Conservation (phyloP, 2,888 invertebrate genomes). For the Ichneumoninae sp. region DNA sequence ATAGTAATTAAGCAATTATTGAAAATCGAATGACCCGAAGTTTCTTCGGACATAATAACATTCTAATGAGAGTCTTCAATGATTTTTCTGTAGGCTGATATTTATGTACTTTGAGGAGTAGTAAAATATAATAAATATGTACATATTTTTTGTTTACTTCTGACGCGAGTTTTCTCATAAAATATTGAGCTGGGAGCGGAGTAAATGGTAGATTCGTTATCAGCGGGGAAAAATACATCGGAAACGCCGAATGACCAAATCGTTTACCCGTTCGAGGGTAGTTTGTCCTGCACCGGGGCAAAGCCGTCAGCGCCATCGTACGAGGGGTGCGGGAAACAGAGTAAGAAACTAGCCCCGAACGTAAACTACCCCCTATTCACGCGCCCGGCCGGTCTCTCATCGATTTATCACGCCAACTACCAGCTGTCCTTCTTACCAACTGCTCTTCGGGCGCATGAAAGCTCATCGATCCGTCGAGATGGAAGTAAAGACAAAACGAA, state of each 20-base stretch:
- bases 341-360: constrained; percentile 9
- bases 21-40: background rate
- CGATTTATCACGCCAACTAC: constrained; percentile 31
- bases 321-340: constrained; percentile 37
- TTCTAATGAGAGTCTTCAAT: background rate
- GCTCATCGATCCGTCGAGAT: constrained; percentile 21
- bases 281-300: background rate
- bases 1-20: constrained; percentile 30
- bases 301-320: constrained; percentile 41
- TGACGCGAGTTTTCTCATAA: no score
- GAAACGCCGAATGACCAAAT: background rate
- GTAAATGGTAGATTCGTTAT: no score
- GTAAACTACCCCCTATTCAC: constrained; percentile 39
- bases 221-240: no score
- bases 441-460: constrained; percentile 17
- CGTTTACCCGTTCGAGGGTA: background rate
- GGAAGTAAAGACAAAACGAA: constrained; percentile 4
- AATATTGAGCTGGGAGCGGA: no score
- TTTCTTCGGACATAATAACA: background rate
- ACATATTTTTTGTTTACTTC: background rate
- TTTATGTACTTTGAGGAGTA: background rate
- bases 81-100: background rate
- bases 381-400: constrained; percentile 24
- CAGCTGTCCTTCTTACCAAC: constrained; percentile 42
- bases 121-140: no score